These are phyloP conservation scores for Paralinhomoeus sp. DNA, from an alignment of 2,888 invertebrate genomes.

Conservation along the genomic window DNA sequence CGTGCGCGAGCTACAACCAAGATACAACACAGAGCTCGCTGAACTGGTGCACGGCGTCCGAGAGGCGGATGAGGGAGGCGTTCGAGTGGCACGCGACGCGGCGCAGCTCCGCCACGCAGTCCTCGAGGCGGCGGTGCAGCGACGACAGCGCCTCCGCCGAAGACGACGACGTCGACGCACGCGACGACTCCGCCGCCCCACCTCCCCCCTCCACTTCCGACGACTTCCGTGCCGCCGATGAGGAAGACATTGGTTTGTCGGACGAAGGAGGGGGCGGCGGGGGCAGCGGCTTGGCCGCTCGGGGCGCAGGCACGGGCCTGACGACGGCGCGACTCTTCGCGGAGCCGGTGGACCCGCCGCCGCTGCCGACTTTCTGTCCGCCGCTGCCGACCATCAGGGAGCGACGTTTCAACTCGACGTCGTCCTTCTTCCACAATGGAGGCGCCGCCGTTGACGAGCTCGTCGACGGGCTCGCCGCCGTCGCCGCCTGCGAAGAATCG, in stretches of 20 bases:
- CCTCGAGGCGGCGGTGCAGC: slow-evolving; percentile 11
- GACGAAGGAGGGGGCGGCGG: too few species aligned
- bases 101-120: slow-evolving; percentile 8
- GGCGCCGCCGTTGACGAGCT: background rate
- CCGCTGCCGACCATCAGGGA: slow-evolving; percentile 5
- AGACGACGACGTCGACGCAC: too few species aligned
- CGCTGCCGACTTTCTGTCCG: slow-evolving; percentile 40
- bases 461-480: background rate
- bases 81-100: slow-evolving; percentile 4
- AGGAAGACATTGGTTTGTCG: too few species aligned
- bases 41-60: slow-evolving; percentile 53
- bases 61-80: slow-evolving; percentile 37
- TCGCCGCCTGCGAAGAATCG: slow-evolving; percentile 5
- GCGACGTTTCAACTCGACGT: slow-evolving; percentile 25
- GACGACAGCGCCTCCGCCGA: slow-evolving; percentile 8
- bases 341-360: too few species aligned
- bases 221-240: too few species aligned
- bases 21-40: too few species aligned
- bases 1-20: too few species aligned
- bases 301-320: too few species aligned
- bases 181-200: background rate
- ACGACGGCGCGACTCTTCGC: too few species aligned
- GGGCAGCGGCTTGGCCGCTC: too few species aligned
- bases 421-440: background rate
- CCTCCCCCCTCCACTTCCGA: too few species aligned